phyloP scores from a whole-genome alignment of 1,140 invertebrate species.

The Caenorhabditis briggsae region DNA sequence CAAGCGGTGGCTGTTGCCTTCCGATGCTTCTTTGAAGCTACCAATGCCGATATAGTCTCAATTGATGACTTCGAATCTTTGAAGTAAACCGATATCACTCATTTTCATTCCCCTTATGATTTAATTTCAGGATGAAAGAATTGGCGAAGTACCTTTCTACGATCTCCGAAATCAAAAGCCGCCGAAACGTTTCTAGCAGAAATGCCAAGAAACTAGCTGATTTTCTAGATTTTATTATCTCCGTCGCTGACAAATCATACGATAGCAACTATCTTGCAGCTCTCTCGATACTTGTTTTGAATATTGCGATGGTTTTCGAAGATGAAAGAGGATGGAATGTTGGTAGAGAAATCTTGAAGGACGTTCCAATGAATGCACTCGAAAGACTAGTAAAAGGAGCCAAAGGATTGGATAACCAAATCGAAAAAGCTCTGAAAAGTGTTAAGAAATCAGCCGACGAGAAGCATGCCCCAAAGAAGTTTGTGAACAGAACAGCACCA shows the following conservation, averaged over 20 bases:
- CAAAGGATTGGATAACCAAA: neutral
- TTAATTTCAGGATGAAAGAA: neutral
- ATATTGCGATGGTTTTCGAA: conserved; percentile 7
- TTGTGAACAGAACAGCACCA: neutral
- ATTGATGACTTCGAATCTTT: neutral
- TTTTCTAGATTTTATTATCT: neutral
- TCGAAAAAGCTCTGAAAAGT: neutral
- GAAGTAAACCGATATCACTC: neutral
- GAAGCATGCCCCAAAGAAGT: neutral
- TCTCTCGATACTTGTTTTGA: neutral
- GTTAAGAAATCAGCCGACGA: neutral
- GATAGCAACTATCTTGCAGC: neutral
- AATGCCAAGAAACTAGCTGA: neutral
- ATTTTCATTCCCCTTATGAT: neutral
- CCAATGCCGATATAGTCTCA: neutral
- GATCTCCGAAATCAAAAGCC: neutral
- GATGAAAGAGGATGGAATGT: neutral
- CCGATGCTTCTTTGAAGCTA: neutral
- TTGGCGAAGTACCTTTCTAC: conserved; percentile 7
- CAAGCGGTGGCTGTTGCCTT: neutral
- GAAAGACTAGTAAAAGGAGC: conserved; percentile 21
- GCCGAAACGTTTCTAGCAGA: neutral
- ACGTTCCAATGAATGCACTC: neutral
- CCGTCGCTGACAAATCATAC: neutral
- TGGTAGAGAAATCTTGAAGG: neutral